Percentiles rank a stretch among this genome's conserved stretches.
These are phyloP conservation scores for Mamestra configurata DNA, from an alignment of 1,140 invertebrate species.

Conservation along the genomic window DNA sequence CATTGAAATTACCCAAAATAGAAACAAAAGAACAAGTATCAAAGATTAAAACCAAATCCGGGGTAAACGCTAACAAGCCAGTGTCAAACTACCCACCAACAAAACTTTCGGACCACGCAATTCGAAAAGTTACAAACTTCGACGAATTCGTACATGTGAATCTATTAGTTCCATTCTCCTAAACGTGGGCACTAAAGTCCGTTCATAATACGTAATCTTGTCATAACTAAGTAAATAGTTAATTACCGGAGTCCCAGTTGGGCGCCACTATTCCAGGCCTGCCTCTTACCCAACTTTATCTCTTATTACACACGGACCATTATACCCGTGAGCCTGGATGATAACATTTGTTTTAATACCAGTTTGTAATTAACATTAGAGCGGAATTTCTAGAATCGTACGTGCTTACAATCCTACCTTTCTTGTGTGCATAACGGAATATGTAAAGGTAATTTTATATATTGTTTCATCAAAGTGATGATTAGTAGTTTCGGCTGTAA, in stretches of 20 bases:
- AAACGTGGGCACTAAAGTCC: slow-evolving; percentile 18
- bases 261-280: slow-evolving; percentile 9
- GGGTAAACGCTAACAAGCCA: slow-evolving; percentile 13
- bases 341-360: slow-evolving; percentile 49
- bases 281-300: slow-evolving; percentile 50
- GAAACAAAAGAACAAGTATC: neutral
- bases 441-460: slow-evolving; percentile 16
- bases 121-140: slow-evolving; percentile 18
- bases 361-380: slow-evolving; percentile 44
- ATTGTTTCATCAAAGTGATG: neutral
- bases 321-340: slow-evolving; percentile 30
- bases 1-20: neutral
- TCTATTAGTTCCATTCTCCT: slow-evolving; percentile 27
- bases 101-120: slow-evolving; percentile 9
- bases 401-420: slow-evolving; percentile 9
- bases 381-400: slow-evolving; percentile 34
- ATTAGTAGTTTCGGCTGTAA: slow-evolving; percentile 9
- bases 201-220: slow-evolving; percentile 44
- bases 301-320: slow-evolving; percentile 36
- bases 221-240: slow-evolving; percentile 54
- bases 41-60: slow-evolving; percentile 22
- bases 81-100: slow-evolving; percentile 20
- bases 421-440: slow-evolving; percentile 31
- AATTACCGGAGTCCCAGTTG: slow-evolving; percentile 45
- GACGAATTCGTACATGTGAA: slow-evolving; percentile 7